Evolutionary conservation across 1,140 invertebrate genomes (phyloP).

Genomic region (Drosophila auraria): DNA sequence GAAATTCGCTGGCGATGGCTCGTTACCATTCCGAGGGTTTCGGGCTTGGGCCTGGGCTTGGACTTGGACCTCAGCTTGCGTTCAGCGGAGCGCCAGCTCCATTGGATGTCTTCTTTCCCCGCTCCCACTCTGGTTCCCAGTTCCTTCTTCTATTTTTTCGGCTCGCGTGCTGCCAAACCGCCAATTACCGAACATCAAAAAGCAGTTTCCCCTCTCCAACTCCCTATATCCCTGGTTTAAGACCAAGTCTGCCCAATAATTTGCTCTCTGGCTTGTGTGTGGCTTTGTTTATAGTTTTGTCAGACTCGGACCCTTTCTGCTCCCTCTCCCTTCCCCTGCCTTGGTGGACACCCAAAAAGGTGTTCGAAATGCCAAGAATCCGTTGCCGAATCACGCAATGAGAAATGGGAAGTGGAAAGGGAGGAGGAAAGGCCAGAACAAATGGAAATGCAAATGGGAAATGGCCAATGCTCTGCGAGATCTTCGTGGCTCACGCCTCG

Average conservation of each 20-base stretch:
- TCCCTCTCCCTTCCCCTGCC: not conserved
- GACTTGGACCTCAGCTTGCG: constrained; percentile 15
- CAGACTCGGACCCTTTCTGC: constrained; percentile 28
- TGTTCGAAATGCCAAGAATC: constrained; percentile 76
- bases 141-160: constrained; percentile 43
- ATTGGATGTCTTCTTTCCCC: constrained; percentile 21
- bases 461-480: constrained; percentile 55
- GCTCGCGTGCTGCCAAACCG: constrained; percentile 81
- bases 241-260: constrained; percentile 71
- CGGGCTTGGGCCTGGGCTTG: constrained; percentile 8
- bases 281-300: constrained; percentile 73
- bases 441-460: constrained; percentile 66
- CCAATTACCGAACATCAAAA: constrained; percentile 83
- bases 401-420: constrained; percentile 24
- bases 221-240: not conserved
- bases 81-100: constrained; percentile 59
- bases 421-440: constrained; percentile 18
- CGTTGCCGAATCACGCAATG: constrained; percentile 75
- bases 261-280: constrained; percentile 75
- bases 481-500: constrained; percentile 69
- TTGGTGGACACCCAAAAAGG: constrained; percentile 73
- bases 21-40: constrained; percentile 70
- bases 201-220: constrained; percentile 66
- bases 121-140: not conserved
- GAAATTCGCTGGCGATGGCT: constrained; percentile 53